A percentile compares a stretch with the other conserved stretches of the same genome.
Conservation (phyloP, 2,888 invertebrate genomes). For the Dryococelus australis region DNA sequence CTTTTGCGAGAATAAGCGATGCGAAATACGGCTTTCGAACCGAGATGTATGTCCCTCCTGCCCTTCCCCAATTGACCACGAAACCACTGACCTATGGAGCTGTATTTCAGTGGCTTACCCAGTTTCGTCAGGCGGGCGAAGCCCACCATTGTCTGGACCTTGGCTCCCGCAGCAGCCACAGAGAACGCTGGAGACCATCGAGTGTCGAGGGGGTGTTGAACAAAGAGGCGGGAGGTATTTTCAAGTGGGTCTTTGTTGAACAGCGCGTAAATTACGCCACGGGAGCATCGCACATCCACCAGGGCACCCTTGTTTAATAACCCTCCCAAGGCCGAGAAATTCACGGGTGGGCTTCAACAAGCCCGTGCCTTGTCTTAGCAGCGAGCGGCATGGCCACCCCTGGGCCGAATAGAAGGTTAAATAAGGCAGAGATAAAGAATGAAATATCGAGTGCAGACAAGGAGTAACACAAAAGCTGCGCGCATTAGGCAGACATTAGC, state of each 20-base stretch:
- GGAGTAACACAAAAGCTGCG: conserved; percentile 20
- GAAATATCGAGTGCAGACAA: conserved; percentile 29
- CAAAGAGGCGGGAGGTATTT: background rate
- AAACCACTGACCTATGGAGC: no score
- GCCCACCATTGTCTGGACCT: no score
- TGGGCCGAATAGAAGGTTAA: conserved; percentile 11
- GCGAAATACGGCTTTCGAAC: no score
- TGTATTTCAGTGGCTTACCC: no score
- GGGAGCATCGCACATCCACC: background rate
- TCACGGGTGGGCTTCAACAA: no score
- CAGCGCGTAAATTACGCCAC: background rate
- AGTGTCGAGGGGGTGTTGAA: background rate
- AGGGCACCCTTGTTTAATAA: conserved; percentile 4
- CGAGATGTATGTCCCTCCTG: no score
- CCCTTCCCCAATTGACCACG: no score
- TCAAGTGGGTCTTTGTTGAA: background rate
- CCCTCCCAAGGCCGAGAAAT: background rate
- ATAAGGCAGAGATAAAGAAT: conserved; percentile 27
- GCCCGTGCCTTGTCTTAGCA: background rate
- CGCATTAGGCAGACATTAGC: conserved; percentile 29
- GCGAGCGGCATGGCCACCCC: background rate
- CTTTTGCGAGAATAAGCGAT: no score
- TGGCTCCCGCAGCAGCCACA: no score
- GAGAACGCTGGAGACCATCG: background rate
- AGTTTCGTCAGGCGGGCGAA: no score